Evolutionary conservation across 2,113 vertebrate species (phyloP).

Genomic region (Ceuthmochares aereus): DNA sequence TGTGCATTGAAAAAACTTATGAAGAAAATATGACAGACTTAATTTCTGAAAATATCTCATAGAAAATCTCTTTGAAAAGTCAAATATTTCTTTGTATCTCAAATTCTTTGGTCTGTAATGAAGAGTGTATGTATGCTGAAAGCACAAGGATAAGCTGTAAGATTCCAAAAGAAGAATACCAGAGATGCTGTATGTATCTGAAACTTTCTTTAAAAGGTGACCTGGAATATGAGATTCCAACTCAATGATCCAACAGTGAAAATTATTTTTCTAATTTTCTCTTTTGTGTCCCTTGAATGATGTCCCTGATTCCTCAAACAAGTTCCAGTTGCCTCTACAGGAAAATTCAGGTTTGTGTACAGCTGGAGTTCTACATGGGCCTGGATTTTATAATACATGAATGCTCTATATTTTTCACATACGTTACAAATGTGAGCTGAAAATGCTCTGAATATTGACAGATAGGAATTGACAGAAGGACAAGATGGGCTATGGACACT

Average conservation of each 20-base stretch:
- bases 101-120: not conserved
- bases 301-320: not conserved
- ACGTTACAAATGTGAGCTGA: not conserved
- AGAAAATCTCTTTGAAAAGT: not conserved
- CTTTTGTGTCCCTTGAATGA: not conserved
- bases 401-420: not conserved
- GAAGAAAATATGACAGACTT: not conserved
- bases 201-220: not conserved
- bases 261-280: not conserved
- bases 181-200: not conserved
- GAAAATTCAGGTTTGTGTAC: not conserved
- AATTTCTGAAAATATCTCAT: not conserved
- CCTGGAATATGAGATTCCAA: not conserved
- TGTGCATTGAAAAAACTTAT: not conserved
- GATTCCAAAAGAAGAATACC: not conserved
- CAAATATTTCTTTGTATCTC: not conserved
- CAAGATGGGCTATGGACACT: not conserved
- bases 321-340: not conserved
- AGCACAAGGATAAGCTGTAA: not conserved
- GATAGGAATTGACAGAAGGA: not conserved
- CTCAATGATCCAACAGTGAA: not conserved
- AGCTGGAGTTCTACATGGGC: not conserved
- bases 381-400: not conserved
- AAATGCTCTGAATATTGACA: not conserved
- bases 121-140: not conserved